phyloP scores from a whole-genome alignment of 2,797 vertebrate species.

The Anabacerthia variegaticeps region DNA sequence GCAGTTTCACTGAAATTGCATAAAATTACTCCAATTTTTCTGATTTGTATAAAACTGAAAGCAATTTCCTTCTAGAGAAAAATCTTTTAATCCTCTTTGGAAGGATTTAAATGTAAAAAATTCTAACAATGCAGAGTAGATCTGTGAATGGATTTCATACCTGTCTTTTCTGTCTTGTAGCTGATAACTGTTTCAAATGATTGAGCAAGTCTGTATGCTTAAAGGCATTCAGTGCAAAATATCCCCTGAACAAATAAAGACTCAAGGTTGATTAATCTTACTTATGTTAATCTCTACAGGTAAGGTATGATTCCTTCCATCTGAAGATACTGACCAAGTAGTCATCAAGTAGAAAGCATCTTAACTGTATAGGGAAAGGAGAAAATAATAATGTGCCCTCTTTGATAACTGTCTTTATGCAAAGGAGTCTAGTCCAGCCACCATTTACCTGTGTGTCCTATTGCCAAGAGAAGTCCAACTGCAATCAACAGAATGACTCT shows the following conservation, averaged over 20 bases:
- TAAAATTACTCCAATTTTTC: slow-evolving; percentile 17
- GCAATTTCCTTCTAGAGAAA: slow-evolving; percentile 34
- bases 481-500: background rate
- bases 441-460: background rate
- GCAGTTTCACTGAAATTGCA: background rate
- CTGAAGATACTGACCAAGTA: background rate
- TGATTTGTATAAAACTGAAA: slow-evolving; percentile 32
- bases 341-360: background rate
- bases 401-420: background rate
- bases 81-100: slow-evolving; percentile 5
- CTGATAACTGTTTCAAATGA: background rate
- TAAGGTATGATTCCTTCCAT: background rate
- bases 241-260: background rate
- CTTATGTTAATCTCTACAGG: background rate
- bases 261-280: background rate
- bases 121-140: background rate
- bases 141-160: slow-evolving; percentile 35
- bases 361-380: background rate
- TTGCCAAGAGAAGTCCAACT: background rate
- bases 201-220: background rate
- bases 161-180: background rate
- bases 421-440: background rate
- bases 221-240: background rate
- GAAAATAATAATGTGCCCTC: background rate
- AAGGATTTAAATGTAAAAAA: slow-evolving; percentile 39